Conservation (phyloP, 1,140 invertebrate genomes). For the Eumeta japonica region DNA sequence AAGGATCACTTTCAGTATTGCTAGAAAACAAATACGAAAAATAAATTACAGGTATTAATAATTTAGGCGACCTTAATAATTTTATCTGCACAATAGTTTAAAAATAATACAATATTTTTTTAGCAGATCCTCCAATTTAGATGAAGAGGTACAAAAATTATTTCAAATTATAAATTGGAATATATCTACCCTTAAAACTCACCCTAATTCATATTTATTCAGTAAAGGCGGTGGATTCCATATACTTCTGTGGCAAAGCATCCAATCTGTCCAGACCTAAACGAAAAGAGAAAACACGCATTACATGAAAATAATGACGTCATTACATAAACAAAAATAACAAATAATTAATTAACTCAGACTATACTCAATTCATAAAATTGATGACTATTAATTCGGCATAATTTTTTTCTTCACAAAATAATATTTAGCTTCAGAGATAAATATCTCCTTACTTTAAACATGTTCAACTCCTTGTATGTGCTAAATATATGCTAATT, state of each 20-base stretch:
- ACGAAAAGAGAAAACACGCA: constrained; percentile 23
- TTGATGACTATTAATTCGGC: no score
- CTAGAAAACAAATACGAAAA: constrained; percentile 28
- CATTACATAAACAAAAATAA: no score
- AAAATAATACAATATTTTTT: neutral
- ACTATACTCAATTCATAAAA: no score
- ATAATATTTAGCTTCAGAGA: no score
- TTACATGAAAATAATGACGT: constrained; percentile 6
- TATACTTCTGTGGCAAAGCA: constrained; percentile 77
- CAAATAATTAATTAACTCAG: no score
- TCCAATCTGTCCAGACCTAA: constrained; percentile 88
- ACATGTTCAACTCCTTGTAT: no score
- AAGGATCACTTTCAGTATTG: constrained; percentile 74
- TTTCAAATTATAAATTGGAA: constrained; percentile 8
- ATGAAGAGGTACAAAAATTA: constrained; percentile 5
- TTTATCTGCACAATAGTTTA: neutral
- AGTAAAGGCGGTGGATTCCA: constrained; percentile 86
- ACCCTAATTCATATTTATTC: constrained; percentile 78
- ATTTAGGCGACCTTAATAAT: no score
- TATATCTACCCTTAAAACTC: constrained; percentile 37
- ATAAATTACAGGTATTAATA: constrained; percentile 6
- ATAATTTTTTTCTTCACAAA: no score
- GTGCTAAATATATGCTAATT: no score
- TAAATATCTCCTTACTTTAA: no score
- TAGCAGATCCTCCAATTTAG: neutral